Conservation (phyloP, 2,888 invertebrate genomes). For the Troides oblongomaculatus region DNA sequence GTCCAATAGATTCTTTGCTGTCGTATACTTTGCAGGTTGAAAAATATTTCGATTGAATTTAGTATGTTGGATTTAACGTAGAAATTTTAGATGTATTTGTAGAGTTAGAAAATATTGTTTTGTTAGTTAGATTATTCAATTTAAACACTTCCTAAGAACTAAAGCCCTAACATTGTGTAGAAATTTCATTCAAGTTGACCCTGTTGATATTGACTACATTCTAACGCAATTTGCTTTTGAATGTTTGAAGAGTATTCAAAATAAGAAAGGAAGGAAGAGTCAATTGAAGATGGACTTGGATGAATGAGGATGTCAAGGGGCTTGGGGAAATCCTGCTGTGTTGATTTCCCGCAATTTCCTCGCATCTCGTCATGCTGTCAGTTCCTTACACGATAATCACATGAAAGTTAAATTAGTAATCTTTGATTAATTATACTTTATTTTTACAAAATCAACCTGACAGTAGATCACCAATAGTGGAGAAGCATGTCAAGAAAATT, state of each 20-base stretch:
- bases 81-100: neutral
- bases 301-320: neutral
- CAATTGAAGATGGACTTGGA: constrained; percentile 1
- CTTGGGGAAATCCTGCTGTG: neutral
- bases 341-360: neutral
- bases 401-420: neutral
- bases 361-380: neutral
- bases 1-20: too few species aligned
- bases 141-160: too few species aligned
- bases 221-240: neutral
- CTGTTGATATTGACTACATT: neutral
- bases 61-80: neutral
- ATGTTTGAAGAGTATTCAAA: neutral
- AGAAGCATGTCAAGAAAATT: too few species aligned
- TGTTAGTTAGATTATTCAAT: too few species aligned
- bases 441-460: too few species aligned
- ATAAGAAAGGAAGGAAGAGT: constrained; percentile 4
- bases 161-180: too few species aligned
- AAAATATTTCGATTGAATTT: too few species aligned
- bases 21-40: too few species aligned
- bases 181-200: neutral
- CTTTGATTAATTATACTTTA: neutral
- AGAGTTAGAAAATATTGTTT: too few species aligned
- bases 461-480: too few species aligned
- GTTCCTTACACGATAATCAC: neutral